These are phyloP conservation scores for Pterostichus niger DNA, from an alignment of 2,888 invertebrate species.

Conservation along the genomic window DNA sequence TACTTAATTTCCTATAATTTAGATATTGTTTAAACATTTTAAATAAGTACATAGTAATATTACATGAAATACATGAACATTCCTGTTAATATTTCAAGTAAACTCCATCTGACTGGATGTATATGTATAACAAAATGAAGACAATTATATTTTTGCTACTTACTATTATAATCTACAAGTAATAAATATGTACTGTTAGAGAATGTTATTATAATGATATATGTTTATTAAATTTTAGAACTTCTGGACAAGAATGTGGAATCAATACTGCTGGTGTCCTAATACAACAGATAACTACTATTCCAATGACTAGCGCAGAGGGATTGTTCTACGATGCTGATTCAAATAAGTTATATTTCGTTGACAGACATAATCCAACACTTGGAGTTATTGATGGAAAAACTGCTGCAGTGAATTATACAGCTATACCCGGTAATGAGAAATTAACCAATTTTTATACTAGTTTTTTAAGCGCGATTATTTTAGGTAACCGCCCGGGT, in stretches of 20 bases:
- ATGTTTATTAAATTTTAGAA: slow-evolving; percentile 1
- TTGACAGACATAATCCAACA: not conserved
- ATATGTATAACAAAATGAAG: too few species aligned
- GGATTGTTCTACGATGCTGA: not conserved
- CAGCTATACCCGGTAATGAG: not conserved
- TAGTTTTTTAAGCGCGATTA: too few species aligned
- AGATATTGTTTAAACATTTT: slow-evolving; percentile 10
- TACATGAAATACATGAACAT: not conserved
- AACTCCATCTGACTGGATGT: too few species aligned
- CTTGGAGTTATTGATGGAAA: not conserved
- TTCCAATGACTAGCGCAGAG: not conserved
- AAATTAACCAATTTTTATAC: not conserved
- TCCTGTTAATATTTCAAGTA: not conserved
- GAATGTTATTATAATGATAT: not conserved
- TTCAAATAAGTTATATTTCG: slow-evolving; percentile 2
- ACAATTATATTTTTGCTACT: too few species aligned
- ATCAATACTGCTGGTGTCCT: not conserved
- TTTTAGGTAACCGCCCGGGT: too few species aligned
- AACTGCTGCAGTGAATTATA: not conserved
- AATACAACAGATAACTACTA: not conserved
- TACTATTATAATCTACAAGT: not conserved
- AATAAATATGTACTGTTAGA: not conserved
- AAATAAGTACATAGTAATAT: not conserved
- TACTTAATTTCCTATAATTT: slow-evolving; percentile 23
- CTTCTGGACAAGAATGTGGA: slow-evolving; percentile 8